Conservation (phyloP, 2,113 vertebrate species). For the Amphiprion percula region DNA sequence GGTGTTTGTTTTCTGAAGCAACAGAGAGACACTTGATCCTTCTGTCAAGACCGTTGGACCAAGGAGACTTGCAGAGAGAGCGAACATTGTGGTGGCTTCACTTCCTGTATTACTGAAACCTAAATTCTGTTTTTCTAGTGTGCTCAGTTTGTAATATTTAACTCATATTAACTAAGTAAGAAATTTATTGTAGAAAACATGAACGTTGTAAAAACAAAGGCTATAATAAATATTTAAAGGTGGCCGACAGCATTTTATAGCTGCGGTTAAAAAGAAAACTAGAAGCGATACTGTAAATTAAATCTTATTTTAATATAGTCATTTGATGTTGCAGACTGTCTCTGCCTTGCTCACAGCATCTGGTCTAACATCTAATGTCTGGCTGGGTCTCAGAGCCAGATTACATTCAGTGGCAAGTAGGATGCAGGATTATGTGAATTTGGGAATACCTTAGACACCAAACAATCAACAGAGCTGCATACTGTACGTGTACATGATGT, state of each 20-base stretch:
- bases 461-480: slow-evolving; percentile 47
- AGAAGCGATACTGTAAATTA: not conserved
- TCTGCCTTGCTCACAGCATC: slow-evolving; percentile 46
- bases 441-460: slow-evolving; percentile 42
- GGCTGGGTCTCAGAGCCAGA: slow-evolving; percentile 62
- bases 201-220: not conserved
- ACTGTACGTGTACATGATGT: slow-evolving; percentile 39
- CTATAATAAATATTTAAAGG: not conserved
- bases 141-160: slow-evolving; percentile 1
- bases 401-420: slow-evolving; percentile 52
- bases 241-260: not conserved
- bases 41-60: slow-evolving; percentile 45
- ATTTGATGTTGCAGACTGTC: slow-evolving; percentile 14
- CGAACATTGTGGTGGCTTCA: slow-evolving; percentile 16
- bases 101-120: not conserved
- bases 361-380: slow-evolving; percentile 41
- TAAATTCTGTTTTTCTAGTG: not conserved
- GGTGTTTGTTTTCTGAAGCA: slow-evolving; percentile 65
- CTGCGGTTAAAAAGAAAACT: not conserved
- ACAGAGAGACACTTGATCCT: slow-evolving; percentile 62
- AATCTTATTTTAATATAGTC: not conserved
- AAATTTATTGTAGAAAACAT: too few relatives aligned
- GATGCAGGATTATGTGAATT: slow-evolving; percentile 66
- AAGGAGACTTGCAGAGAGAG: slow-evolving; percentile 33
- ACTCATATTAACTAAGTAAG: not conserved